These are phyloP conservation scores for Podilymbus podiceps DNA, from an alignment of 2,113 vertebrate genomes.

Conservation along the genomic window DNA sequence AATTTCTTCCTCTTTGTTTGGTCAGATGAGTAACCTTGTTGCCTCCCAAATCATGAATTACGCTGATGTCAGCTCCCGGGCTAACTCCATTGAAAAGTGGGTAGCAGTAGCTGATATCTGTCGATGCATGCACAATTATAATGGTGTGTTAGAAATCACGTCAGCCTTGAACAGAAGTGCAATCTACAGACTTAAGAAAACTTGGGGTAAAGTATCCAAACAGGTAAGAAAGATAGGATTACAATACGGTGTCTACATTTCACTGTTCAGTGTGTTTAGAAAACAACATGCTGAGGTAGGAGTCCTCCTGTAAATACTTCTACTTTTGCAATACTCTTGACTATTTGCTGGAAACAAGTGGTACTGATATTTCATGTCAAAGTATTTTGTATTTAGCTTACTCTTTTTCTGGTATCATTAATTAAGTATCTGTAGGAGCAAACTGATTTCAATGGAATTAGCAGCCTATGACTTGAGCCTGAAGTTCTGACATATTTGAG, in stretches of 20 bases:
- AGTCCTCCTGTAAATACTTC: neutral
- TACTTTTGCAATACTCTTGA: neutral
- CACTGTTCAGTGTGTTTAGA: accelerated
- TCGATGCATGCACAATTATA: slow-evolving; percentile 96
- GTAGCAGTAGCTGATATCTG: slow-evolving; percentile 96
- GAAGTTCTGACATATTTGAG: neutral
- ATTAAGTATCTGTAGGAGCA: neutral
- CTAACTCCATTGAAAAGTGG: slow-evolving; percentile 96
- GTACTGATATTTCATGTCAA: neutral
- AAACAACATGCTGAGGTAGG: neutral
- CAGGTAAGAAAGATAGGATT: slow-evolving; percentile 75
- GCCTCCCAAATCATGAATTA: slow-evolving; percentile 98
- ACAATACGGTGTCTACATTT: neutral
- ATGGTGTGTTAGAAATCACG: slow-evolving; percentile 95
- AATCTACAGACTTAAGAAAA: slow-evolving; percentile 98
- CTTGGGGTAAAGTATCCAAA: slow-evolving; percentile 96
- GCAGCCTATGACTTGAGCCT: neutral
- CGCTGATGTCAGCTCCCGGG: slow-evolving; percentile 87
- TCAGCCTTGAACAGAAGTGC: slow-evolving; percentile 98
- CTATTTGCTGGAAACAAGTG: neutral
- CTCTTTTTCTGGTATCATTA: neutral
- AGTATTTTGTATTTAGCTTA: neutral
- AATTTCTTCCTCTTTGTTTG: neutral
- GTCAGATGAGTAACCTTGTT: slow-evolving; percentile 98
- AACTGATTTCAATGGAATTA: neutral